These are phyloP conservation scores for Morbakka virulenta DNA, from an alignment of 30 jellyfish, hydroid and myxozoan species.

Conservation along the genomic window DNA sequence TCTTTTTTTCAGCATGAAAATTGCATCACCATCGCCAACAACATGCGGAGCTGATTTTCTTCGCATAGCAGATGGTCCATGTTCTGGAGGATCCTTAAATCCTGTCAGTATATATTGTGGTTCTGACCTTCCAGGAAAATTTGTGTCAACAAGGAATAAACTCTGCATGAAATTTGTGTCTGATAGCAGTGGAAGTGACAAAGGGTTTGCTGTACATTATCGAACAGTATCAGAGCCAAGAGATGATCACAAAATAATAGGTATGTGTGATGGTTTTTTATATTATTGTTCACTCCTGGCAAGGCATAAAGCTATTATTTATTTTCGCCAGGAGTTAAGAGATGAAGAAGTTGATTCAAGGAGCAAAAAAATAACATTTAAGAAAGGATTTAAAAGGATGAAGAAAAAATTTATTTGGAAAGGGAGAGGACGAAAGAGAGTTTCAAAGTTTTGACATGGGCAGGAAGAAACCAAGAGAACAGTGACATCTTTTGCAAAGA, in stretches of 20 bases:
- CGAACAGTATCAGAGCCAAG: constrained; percentile 4
- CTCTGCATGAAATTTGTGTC: constrained; percentile 76
- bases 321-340: too few relatives aligned
- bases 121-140: constrained; percentile 37
- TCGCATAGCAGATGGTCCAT: constrained; percentile 73
- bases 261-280: too few relatives aligned
- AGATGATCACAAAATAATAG: constrained; percentile 14
- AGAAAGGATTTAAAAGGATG: too few relatives aligned
- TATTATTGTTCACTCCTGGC: too few relatives aligned
- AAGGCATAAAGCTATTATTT: too few relatives aligned
- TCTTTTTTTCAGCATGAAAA: constrained; percentile 11
- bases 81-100: constrained; percentile 18
- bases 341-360: too few relatives aligned
- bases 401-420: too few relatives aligned
- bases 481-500: too few relatives aligned
- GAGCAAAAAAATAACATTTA: too few relatives aligned
- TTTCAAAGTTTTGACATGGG: too few relatives aligned
- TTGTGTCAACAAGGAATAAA: constrained; percentile 58
- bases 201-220: constrained; percentile 69
- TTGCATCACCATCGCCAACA: not conserved
- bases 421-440: too few relatives aligned
- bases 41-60: constrained; percentile 72
- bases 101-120: constrained; percentile 71
- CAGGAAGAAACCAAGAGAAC: too few relatives aligned
- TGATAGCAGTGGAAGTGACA: constrained; percentile 43